Base-by-base conservation (phyloP, 2,888 invertebrate species). In the Phymatocera aterrima region DNA sequence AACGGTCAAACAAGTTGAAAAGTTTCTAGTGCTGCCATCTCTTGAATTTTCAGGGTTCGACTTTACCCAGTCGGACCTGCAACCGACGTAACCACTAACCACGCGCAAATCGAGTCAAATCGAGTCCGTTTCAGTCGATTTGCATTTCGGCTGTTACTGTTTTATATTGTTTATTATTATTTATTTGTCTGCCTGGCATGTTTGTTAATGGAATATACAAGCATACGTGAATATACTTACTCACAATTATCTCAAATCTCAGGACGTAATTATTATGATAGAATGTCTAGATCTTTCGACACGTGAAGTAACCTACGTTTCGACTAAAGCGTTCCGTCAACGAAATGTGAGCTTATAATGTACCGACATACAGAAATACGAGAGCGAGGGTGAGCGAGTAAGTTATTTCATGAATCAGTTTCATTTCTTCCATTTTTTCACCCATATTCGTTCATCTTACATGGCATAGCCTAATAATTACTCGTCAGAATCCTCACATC, bases 311-410 rank as follows among this genome's bases (percentile, higher is more conserved):
- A 5, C n/a, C 12, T 46, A 15, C 18, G n/a, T 4, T 48, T 21
- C n/a, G 12, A 31, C 48, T n/a, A 31, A 18, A 15, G 10, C 18
- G 40, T 8, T 18, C 43, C 8, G 60, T 40, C n/a, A 15, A 75
- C 18, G 37, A 54, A 75, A 48, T 40, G 79, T 81, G 78, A 83
- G 85, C 83, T 85, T 85, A 85, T 80, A 78, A 85, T 79, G 80
- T 82, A 77, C 78, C 77, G 79, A 78, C 72, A 79, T 78, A 31
- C 34, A 68, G 12, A 51, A 48, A 72, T 48, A 72, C 18, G 6
- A 48, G 31, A 51, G 48, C 48, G 31, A 51, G 34, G 72, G 48
- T 51, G 43, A 43, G 46, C 46, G 28, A 4, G 68, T 68, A 46
- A 43, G 40, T 68, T 46, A 68, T 68, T 43, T 28, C 15, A 57